Evolutionary conservation across 2,888 invertebrate species (phyloP).

Genomic region (Erebia aethiops): DNA sequence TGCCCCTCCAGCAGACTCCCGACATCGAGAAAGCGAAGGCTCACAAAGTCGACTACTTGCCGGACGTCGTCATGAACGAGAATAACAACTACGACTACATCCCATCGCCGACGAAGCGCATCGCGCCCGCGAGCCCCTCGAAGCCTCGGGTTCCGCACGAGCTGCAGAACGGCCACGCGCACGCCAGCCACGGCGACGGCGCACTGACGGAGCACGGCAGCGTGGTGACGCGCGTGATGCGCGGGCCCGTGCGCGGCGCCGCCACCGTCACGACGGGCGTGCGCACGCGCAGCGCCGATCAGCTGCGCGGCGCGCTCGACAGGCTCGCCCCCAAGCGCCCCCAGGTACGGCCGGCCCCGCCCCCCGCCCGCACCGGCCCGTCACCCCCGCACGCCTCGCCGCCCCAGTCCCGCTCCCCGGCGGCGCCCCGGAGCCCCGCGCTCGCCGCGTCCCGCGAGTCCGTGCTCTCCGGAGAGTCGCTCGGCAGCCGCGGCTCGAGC

Average conservation of each 20-base stretch:
- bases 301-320: constrained; percentile 82
- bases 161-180: constrained; percentile 52
- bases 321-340: constrained; percentile 66
- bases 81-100: constrained; percentile 46
- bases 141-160: constrained; percentile 47
- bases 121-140: constrained; percentile 48
- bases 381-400: constrained; percentile 62
- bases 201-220: constrained; percentile 84
- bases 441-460: constrained; percentile 66
- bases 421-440: constrained; percentile 59
- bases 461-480: constrained; percentile 61
- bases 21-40: constrained; percentile 78
- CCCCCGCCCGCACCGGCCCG: constrained; percentile 47
- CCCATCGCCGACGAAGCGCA: constrained; percentile 40
- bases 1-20: constrained; percentile 76
- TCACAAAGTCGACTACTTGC: constrained; percentile 74
- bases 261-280: constrained; percentile 85
- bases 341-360: constrained; percentile 64
- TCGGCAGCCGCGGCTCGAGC: constrained; percentile 54
- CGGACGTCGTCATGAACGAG: constrained; percentile 76
- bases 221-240: constrained; percentile 88
- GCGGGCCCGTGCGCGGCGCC: constrained; percentile 87
- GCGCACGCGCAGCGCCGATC: constrained; percentile 74
- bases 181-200: constrained; percentile 54
- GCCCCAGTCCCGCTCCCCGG: constrained; percentile 87